Percentiles rank a stretch among this genome's conserved stretches.
These are phyloP conservation scores for Typhlichthys eigenmanni DNA, from an alignment of 2,797 vertebrate species.

Conservation along the genomic window DNA sequence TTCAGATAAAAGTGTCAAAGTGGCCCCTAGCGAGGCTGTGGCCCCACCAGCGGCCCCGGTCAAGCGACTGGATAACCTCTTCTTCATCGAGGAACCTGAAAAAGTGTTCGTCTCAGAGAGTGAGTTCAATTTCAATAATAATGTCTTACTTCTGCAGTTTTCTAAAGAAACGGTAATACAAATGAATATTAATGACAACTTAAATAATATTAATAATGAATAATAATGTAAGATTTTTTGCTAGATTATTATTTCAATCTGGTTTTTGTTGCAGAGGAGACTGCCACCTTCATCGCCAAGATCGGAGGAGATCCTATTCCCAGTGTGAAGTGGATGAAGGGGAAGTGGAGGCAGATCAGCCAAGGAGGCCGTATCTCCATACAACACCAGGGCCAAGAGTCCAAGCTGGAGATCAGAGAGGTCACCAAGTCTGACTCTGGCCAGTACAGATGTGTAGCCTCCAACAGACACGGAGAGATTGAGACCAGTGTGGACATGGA, in stretches of 20 bases:
- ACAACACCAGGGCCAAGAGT: conserved; percentile 89
- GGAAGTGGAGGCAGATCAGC: conserved; percentile 96
- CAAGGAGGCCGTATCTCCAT: conserved; percentile 89
- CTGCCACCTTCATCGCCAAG: conserved; percentile 92
- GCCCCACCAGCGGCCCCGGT: conserved; percentile 66
- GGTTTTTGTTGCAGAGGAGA: conserved; percentile 67
- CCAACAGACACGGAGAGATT: conserved; percentile 92
- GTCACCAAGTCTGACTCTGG: conserved; percentile 92
- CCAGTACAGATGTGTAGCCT: conserved; percentile 90
- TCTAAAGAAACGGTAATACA: no score
- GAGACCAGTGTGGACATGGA: conserved; percentile 86
- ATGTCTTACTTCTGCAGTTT: no score
- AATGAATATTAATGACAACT: no score
- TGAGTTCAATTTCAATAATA: conserved; percentile 71
- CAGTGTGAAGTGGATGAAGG: conserved; percentile 97
- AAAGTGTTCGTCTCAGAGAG: conserved; percentile 86
- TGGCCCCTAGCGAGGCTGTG: conserved; percentile 8
- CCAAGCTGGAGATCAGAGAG: conserved; percentile 90
- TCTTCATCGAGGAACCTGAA: conserved; percentile 91
- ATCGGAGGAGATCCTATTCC: conserved; percentile 97
- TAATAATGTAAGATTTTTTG: neutral
- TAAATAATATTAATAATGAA: neutral
- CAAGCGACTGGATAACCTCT: conserved; percentile 80
- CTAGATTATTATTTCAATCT: neutral
- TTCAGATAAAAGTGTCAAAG: conserved; percentile 77